Percentiles rank a stretch among this genome's conserved stretches.
Evolutionary conservation across 37 sponge, comb jelly and placozoan genomes (phyloP).

Genomic region (Chondrosia reniformis): DNA sequence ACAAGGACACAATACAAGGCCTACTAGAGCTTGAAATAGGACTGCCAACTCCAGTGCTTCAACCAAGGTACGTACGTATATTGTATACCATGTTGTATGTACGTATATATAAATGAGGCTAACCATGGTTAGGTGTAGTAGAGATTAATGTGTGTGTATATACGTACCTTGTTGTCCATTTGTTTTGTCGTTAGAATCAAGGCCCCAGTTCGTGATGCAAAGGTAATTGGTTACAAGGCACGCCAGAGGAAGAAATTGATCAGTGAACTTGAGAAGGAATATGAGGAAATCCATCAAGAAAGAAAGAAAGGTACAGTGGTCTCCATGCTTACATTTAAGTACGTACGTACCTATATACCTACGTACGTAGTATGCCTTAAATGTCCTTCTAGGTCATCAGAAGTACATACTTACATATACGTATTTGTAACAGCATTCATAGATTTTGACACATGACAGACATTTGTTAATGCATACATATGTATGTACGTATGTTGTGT

Average conservation of each 20-base stretch:
- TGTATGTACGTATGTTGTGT: not conserved
- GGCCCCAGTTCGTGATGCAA: not conserved
- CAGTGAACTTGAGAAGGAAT: not conserved
- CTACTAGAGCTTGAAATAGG: constrained; percentile 23
- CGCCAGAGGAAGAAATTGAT: constrained; percentile 20
- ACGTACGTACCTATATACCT: constrained; percentile 1
- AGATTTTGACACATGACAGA: not conserved
- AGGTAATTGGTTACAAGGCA: constrained; percentile 39
- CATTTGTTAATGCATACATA: not conserved
- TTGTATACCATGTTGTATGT: not conserved
- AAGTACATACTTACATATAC: too few relatives aligned
- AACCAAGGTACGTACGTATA: constrained; percentile 37
- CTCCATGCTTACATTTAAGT: not conserved
- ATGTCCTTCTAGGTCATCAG: too few relatives aligned
- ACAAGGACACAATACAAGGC: constrained; percentile 55
- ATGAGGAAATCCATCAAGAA: not conserved
- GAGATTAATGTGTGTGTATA: constrained; percentile 16
- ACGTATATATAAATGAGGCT: too few relatives aligned
- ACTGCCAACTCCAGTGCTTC: constrained; percentile 49
- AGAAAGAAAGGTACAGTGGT: not conserved
- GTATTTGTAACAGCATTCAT: too few relatives aligned
- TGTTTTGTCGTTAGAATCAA: not conserved
- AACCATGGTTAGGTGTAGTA: too few relatives aligned
- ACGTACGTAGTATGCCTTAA: too few relatives aligned
- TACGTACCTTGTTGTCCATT: not conserved